Percentiles rank a stretch among this genome's conserved stretches.
These are phyloP conservation scores for Centropristis striata DNA, from an alignment of 2,113 vertebrate species.

Conservation along the genomic window DNA sequence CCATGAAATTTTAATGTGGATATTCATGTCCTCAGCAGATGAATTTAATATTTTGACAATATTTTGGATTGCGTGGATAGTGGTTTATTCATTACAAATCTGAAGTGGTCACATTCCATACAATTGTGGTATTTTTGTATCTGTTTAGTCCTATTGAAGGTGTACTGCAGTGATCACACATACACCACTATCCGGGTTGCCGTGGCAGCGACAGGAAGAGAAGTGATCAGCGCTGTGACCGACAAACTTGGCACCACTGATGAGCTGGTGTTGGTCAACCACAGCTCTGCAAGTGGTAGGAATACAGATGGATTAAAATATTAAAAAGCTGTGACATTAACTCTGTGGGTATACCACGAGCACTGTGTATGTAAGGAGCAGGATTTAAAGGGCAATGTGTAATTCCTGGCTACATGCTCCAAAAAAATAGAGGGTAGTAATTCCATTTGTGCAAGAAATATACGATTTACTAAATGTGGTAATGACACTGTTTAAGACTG, in stretches of 20 bases:
- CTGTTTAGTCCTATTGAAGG: constrained; percentile 93
- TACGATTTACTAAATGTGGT: too few relatives aligned
- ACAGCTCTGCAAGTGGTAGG: constrained; percentile 93
- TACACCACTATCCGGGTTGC: constrained; percentile 96
- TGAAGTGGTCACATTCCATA: background rate
- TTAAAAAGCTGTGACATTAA: background rate
- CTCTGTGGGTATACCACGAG: background rate
- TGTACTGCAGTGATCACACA: constrained; percentile 96
- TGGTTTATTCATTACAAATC: background rate
- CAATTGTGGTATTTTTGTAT: background rate
- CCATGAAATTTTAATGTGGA: background rate
- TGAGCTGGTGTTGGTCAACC: constrained; percentile 92
- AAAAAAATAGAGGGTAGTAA: too few relatives aligned
- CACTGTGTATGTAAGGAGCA: background rate
- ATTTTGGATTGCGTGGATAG: too few relatives aligned
- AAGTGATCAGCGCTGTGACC: constrained; percentile 89
- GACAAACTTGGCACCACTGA: constrained; percentile 95
- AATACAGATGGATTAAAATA: background rate
- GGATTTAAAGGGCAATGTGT: too few relatives aligned
- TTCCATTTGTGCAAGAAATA: too few relatives aligned
- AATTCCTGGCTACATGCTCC: too few relatives aligned
- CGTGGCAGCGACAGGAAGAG: constrained; percentile 91
- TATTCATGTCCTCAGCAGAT: background rate
- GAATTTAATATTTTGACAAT: background rate
- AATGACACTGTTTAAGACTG: too few relatives aligned